Evolutionary conservation across 2,797 vertebrate species (phyloP), one percentile per base, ranked within the genome.

Genomic region (Dendrocincla fuliginosa): DNA sequence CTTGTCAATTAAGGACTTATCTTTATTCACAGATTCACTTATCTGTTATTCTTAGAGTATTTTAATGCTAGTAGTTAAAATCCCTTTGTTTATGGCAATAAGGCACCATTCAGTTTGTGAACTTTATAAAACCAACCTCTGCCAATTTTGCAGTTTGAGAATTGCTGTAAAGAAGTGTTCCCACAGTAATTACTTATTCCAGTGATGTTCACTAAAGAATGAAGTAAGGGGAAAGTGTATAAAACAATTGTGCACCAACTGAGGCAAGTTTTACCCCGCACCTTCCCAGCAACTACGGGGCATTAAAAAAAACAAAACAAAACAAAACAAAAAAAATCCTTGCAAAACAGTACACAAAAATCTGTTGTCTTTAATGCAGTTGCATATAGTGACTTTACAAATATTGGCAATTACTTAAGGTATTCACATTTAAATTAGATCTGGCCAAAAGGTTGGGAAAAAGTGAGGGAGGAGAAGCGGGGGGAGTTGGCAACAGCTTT

Each of bases 161-260:
- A 98, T 97, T 98, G 97, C 97, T 97, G 97, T 97, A 98, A 97
- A 98, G 97, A 97, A 98, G 97, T 98, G 98, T 98, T 98, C 98
- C 98, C 98, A 98, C 98, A 98, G 98, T 98, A 97, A 98, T 98
- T 98, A 98, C 98, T 97, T 97, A 98, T 98, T 98, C 98, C 95
- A 97, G 97, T 97, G 97, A 98, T 98, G 97, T 98, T 98, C 97
- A 95, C 97, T 97, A 97, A 96, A 98, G 98, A 98, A 97, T 98
- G 97, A 98, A 98, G 97, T 97, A 98, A 98, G 97, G 96, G 95
- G 97, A 97, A 98, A 98, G 97, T 95, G 95, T 98, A 97, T 97
- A 98, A 98, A 98, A 98, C 95, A 97, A 98, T 97, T 97, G 94
- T 96, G 93, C 90, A 64, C 89, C 33, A 74, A 90, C 85, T 73